phyloP scores from a whole-genome alignment of 2,888 invertebrate genomes.

The Noctua janthe region DNA sequence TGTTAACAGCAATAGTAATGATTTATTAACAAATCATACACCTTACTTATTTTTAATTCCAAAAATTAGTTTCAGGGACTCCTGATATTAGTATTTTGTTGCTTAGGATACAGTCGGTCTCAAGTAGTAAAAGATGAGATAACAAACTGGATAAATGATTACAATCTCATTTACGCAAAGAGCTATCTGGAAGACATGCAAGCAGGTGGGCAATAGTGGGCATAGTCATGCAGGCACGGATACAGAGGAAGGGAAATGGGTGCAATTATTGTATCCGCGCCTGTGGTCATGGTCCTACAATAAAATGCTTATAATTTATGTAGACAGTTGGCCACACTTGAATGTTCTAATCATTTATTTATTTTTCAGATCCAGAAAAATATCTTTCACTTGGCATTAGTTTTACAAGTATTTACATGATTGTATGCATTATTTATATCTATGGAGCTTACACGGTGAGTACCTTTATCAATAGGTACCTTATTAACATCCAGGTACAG shows the following conservation, averaged over 20 bases:
- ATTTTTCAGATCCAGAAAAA: conserved; percentile 80
- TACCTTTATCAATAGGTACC: conserved; percentile 17
- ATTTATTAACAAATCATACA: neutral
- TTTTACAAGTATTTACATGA: conserved; percentile 77
- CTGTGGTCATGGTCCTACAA: neutral
- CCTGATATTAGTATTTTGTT: conserved; percentile 70
- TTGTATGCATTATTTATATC: conserved; percentile 77
- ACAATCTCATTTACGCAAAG: conserved; percentile 79
- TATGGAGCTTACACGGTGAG: conserved; percentile 86
- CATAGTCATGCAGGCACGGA: neutral
- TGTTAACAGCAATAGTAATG: neutral
- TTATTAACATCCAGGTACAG: neutral
- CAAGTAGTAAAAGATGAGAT: conserved; percentile 73
- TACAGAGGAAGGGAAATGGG: too few species aligned
- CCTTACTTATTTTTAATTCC: neutral
- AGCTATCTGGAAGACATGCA: conserved; percentile 75
- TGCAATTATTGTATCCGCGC: too few species aligned
- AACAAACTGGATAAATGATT: conserved; percentile 71
- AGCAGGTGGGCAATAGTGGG: conserved; percentile 70
- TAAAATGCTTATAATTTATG: neutral
- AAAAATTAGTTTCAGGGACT: conserved; percentile 79
- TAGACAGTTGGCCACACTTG: neutral
- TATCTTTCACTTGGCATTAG: conserved; percentile 75
- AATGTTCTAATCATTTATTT: neutral
- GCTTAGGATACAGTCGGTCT: conserved; percentile 73